A percentile compares a stretch with the other conserved stretches of the same genome.
phyloP scores from a whole-genome alignment of 1,140 invertebrate genomes.

The Bombus affinis region DNA sequence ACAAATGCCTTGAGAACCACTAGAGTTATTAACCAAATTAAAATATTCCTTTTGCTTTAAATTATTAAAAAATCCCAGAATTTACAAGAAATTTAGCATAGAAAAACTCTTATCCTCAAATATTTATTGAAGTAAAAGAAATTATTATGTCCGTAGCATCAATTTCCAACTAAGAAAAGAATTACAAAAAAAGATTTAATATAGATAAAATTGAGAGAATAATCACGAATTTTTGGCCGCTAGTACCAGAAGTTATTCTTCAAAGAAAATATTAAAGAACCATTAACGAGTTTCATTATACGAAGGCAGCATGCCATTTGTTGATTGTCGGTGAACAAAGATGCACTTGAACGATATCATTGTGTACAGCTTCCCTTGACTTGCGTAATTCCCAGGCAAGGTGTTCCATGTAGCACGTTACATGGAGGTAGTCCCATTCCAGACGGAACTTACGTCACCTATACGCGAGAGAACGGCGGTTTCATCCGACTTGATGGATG shows the following conservation, averaged over 20 bases:
- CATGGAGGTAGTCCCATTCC: background rate
- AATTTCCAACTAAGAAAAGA: too few species aligned
- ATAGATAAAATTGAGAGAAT: too few species aligned
- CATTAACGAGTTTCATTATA: background rate
- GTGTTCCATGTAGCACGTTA: conserved; percentile 44
- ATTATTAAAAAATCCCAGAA: too few species aligned
- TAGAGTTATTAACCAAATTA: background rate
- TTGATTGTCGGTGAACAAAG: background rate
- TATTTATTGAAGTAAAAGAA: too few species aligned
- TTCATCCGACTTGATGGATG: conserved; percentile 71
- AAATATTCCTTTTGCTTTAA: background rate
- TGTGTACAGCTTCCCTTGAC: conserved; percentile 50
- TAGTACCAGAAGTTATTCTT: too few species aligned
- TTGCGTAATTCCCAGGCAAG: conserved; percentile 58
- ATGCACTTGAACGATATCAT: conserved; percentile 40
- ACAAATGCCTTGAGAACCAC: background rate
- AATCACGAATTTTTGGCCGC: too few species aligned
- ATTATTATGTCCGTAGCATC: too few species aligned
- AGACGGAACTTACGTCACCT: conserved; percentile 58
- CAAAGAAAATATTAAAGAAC: background rate
- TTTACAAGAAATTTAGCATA: too few species aligned
- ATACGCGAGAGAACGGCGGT: conserved; percentile 61
- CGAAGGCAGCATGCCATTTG: conserved; percentile 36
- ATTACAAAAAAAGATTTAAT: too few species aligned
- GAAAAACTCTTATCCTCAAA: too few species aligned